These are phyloP conservation scores for Oedothorax gibbosus DNA, from an alignment of 1,140 invertebrate genomes.

Conservation along the genomic window DNA sequence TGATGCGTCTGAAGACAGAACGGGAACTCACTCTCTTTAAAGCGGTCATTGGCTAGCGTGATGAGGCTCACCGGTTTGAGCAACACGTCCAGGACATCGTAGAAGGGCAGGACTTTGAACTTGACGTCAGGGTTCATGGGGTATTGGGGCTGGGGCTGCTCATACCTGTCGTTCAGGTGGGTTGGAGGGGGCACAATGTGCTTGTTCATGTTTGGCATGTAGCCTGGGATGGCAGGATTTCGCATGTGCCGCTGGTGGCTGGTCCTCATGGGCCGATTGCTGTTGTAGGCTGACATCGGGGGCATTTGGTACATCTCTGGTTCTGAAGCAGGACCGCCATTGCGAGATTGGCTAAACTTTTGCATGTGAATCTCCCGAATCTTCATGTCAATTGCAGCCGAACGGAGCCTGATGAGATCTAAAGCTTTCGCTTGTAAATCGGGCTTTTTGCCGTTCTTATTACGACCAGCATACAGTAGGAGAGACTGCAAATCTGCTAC, in stretches of 20 bases:
- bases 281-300: background rate
- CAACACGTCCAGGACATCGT: conserved; percentile 87
- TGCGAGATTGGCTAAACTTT: conserved; percentile 4
- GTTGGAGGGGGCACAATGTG: background rate
- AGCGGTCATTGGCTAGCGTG: conserved; percentile 77
- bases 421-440: conserved; percentile 85
- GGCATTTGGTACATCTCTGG: conserved; percentile 34
- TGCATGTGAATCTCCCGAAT: conserved; percentile 81
- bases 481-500: conserved; percentile 77
- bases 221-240: conserved; percentile 8
- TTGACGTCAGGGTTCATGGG: conserved; percentile 91
- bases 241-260: conserved; percentile 24
- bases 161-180: background rate
- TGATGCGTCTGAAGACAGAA: conserved; percentile 94
- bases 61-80: conserved; percentile 87
- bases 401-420: conserved; percentile 79
- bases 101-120: conserved; percentile 92
- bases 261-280: background rate
- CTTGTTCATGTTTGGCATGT: conserved; percentile 1
- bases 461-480: conserved; percentile 84
- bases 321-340: background rate
- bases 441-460: conserved; percentile 86
- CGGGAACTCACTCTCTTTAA: conserved; percentile 86
- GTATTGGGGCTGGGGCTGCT: conserved; percentile 63
- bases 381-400: conserved; percentile 80